Conservation (phyloP, 92 coral and sea anemone genomes). For the Parazoanthus atlanticus region DNA sequence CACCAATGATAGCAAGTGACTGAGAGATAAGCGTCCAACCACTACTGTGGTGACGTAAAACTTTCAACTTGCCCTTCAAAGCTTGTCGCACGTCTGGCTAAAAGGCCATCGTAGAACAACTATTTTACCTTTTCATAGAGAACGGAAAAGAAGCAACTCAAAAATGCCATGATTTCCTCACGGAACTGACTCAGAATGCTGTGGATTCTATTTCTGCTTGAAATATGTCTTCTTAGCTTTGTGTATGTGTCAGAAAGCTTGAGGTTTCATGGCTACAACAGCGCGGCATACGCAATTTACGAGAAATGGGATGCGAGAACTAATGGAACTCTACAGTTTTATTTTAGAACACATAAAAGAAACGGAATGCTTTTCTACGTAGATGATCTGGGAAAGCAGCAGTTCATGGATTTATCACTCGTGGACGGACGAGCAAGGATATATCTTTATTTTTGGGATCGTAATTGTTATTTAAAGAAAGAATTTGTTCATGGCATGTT, state of each 20-base stretch:
- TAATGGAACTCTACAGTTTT: slow-evolving; percentile 65
- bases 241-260: slow-evolving; percentile 40
- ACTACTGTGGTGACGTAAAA: slow-evolving; percentile 29
- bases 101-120: slow-evolving; percentile 15
- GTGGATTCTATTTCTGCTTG: slow-evolving; percentile 17
- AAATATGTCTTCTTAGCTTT: slow-evolving; percentile 38
- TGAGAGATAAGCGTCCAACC: slow-evolving; percentile 31
- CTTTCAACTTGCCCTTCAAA: slow-evolving; percentile 24
- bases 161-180: not conserved
- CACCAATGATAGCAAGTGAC: slow-evolving; percentile 39
- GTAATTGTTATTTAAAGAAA: slow-evolving; percentile 50
- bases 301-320: slow-evolving; percentile 52
- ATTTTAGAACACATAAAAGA: slow-evolving; percentile 74
- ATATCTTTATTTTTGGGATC: slow-evolving; percentile 58
- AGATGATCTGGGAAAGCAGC: slow-evolving; percentile 70
- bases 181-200: slow-evolving; percentile 37
- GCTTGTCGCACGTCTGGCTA: slow-evolving; percentile 35
- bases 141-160: not conserved
- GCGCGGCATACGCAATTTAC: slow-evolving; percentile 39
- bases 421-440: slow-evolving; percentile 65
- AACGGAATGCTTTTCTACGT: slow-evolving; percentile 85
- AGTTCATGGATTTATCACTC: slow-evolving; percentile 76
- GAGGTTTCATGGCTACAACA: slow-evolving; percentile 26
- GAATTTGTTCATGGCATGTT: slow-evolving; percentile 68
- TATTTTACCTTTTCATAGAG: not conserved